Conservation (phyloP, 2,797 vertebrate species). For the Enteromius thamalakanensis region DNA sequence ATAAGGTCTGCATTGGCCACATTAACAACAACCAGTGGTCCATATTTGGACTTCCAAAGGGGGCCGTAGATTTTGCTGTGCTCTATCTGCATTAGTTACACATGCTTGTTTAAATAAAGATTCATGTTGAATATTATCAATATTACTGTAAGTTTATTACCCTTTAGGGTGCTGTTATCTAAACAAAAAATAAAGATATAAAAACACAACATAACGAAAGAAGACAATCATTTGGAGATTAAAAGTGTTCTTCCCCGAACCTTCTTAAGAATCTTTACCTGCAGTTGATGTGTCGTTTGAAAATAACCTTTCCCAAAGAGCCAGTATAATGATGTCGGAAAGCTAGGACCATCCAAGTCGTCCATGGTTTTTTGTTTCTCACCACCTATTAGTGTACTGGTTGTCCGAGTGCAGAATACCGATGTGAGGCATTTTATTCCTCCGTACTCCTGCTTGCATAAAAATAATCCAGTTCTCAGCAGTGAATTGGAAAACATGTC, state of each 20-base stretch:
- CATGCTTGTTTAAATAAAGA: not conserved
- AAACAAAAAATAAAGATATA: not conserved
- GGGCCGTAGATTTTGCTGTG: conserved; percentile 80
- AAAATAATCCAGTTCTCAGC: conserved; percentile 15
- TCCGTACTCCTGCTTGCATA: not conserved
- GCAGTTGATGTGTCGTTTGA: conserved; percentile 73
- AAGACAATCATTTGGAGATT: not conserved
- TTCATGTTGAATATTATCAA: not conserved
- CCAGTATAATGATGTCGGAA: conserved; percentile 73
- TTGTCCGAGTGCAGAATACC: not conserved
- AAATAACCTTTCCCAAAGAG: conserved; percentile 78
- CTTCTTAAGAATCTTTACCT: conserved; percentile 62
- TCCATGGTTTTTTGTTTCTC: conserved; percentile 68
- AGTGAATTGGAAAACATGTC: conserved; percentile 66
- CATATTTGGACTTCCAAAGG: conserved; percentile 79
- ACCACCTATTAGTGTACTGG: conserved; percentile 7
- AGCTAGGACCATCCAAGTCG: conserved; percentile 72
- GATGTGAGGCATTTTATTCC: conserved; percentile 32
- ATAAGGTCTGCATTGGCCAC: conserved; percentile 80
- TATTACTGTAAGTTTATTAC: not conserved
- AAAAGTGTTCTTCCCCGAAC: conserved; percentile 3
- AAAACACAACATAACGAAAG: not conserved
- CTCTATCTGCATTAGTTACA: conserved; percentile 71
- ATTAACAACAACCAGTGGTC: conserved; percentile 77
- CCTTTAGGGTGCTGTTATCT: too few species aligned